Conservation (phyloP, 2,888 invertebrate species). For the Xylocampa areola region DNA sequence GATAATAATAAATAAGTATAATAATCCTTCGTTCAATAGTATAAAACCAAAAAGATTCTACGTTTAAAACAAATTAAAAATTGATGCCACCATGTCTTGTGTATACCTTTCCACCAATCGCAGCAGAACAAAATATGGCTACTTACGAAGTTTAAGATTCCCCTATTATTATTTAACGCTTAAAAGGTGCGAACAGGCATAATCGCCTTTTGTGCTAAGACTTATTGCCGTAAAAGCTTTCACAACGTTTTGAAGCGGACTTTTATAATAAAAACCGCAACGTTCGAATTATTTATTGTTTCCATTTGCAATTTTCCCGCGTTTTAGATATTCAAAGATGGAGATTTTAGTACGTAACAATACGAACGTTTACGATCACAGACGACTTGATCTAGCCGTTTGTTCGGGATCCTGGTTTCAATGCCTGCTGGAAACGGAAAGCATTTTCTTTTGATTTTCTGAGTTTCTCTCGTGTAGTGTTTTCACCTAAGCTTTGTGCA, state of each 20-base stretch:
- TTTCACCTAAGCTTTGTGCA: conserved; percentile 42
- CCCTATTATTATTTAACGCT: conserved; percentile 71
- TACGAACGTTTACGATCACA: conserved; percentile 45
- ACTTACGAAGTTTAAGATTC: conserved; percentile 55
- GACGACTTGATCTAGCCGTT: conserved; percentile 63
- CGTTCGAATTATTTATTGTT: conserved; percentile 83
- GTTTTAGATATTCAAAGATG: conserved; percentile 67
- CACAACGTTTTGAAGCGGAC: conserved; percentile 75
- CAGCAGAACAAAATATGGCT: conserved; percentile 41
- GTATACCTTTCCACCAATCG: conserved; percentile 22
- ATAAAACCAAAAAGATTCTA: background rate
- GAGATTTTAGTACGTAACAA: conserved; percentile 52
- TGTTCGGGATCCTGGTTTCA: conserved; percentile 45
- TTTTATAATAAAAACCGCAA: conserved; percentile 78
- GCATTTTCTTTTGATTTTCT: conserved; percentile 48
- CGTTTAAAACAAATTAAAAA: conserved; percentile 19
- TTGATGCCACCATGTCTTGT: conserved; percentile 15
- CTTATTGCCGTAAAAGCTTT: conserved; percentile 84
- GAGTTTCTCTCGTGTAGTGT: conserved; percentile 30
- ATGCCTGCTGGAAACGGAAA: conserved; percentile 34
- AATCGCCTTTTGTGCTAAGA: conserved; percentile 83
- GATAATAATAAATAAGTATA: background rate
- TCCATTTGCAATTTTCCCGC: conserved; percentile 75
- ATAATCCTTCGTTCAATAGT: background rate
- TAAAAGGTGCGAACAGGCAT: conserved; percentile 74